phyloP scores from a whole-genome alignment of 2,113 vertebrate genomes.

The Diphyllodes magnificus region DNA sequence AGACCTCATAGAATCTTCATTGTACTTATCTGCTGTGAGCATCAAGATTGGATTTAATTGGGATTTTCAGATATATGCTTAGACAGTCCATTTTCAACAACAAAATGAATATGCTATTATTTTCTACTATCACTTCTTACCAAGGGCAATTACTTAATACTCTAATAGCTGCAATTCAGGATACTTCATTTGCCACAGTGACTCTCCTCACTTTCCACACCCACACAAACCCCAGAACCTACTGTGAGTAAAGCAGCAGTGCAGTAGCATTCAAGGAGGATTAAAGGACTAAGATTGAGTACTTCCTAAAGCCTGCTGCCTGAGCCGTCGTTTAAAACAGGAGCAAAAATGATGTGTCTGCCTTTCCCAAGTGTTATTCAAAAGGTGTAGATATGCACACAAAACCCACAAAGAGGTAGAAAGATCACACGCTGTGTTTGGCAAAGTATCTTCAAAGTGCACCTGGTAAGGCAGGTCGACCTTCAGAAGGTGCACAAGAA shows the following conservation, averaged over 20 bases:
- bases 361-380: not conserved
- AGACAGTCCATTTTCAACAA: not conserved
- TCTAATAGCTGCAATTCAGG: not conserved
- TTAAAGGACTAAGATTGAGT: constrained; percentile 29
- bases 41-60: not conserved
- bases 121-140: not conserved
- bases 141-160: not conserved
- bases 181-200: not conserved
- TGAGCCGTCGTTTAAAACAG: not conserved
- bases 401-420: not conserved
- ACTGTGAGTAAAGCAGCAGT: not conserved
- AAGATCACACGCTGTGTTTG: not conserved
- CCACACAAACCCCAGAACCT: not conserved
- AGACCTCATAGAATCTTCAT: not conserved
- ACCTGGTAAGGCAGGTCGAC: not conserved
- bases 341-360: not conserved
- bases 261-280: constrained; percentile 35
- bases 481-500: not conserved
- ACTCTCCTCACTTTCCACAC: not conserved
- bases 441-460: not conserved
- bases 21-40: not conserved
- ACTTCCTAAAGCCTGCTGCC: not conserved
- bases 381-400: not conserved
- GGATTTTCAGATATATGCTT: not conserved
- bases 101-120: not conserved